phyloP scores from a whole-genome alignment of 2,888 invertebrate genomes.

The Synanthedon vespiformis region DNA sequence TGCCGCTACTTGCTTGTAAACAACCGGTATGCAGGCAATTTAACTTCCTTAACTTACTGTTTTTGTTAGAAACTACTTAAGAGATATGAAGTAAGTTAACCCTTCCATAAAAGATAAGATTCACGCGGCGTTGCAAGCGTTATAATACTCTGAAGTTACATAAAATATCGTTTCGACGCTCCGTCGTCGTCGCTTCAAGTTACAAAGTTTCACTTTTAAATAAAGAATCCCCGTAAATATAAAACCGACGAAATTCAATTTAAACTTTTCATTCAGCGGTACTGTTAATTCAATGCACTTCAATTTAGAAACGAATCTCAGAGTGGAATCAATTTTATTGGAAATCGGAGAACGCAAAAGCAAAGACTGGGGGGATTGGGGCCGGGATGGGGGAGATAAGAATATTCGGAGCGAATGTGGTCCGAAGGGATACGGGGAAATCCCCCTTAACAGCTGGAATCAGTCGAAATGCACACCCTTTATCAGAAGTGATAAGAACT shows the following conservation, averaged over 20 bases:
- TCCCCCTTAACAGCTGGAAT: slow-evolving; percentile 33
- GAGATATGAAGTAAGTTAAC: background rate
- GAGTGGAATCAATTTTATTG: slow-evolving; percentile 37
- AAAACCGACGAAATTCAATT: slow-evolving; percentile 1
- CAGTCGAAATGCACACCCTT: slow-evolving; percentile 32
- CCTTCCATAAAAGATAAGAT: too few relatives aligned
- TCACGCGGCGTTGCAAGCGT: too few relatives aligned
- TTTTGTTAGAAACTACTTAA: background rate
- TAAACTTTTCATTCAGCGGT: slow-evolving; percentile 41
- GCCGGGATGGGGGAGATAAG: slow-evolving; percentile 29
- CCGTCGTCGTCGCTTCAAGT: too few relatives aligned
- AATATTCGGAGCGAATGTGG: slow-evolving; percentile 16
- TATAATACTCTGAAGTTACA: too few relatives aligned
- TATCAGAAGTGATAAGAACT: slow-evolving; percentile 31
- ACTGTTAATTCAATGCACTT: slow-evolving; percentile 45
- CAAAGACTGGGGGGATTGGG: slow-evolving; percentile 23
- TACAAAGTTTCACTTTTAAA: too few relatives aligned
- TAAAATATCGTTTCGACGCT: too few relatives aligned
- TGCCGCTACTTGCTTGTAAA: slow-evolving; percentile 37
- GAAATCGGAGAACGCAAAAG: slow-evolving; percentile 24
- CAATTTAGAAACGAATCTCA: slow-evolving; percentile 26
- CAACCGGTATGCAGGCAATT: slow-evolving; percentile 39
- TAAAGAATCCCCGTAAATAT: background rate
- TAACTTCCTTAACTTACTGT: slow-evolving; percentile 22
- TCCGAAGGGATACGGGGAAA: slow-evolving; percentile 24